These are phyloP conservation scores for Saccopteryx leptura DNA, from an alignment of 2,113 vertebrate species.

Conservation along the genomic window DNA sequence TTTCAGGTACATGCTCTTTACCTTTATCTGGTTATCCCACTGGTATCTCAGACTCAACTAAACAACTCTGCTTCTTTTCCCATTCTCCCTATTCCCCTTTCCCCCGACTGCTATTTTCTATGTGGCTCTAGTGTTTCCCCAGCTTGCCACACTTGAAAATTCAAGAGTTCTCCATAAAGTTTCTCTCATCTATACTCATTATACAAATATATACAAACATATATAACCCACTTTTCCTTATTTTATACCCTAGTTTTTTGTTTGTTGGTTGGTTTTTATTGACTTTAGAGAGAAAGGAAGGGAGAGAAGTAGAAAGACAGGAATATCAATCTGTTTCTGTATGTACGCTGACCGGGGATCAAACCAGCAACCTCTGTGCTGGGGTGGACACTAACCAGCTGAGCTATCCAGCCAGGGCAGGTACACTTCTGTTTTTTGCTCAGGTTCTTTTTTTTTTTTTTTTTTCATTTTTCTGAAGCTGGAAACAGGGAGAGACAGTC, in stretches of 20 bases:
- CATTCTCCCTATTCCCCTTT: background rate
- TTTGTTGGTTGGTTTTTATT: no score
- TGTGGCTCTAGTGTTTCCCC: background rate
- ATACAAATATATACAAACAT: background rate
- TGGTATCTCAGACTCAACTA: slow-evolving; percentile 1
- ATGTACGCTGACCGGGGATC: no score
- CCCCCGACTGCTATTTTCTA: background rate
- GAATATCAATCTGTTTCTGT: no score
- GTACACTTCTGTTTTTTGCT: no score
- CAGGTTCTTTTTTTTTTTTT: background rate
- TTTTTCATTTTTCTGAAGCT: no score
- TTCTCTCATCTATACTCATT: background rate
- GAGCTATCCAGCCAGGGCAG: no score
- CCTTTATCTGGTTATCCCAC: background rate
- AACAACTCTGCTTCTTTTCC: background rate
- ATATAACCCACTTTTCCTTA: background rate
- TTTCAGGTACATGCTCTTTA: background rate
- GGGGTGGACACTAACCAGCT: no score
- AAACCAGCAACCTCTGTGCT: no score
- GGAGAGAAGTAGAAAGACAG: no score
- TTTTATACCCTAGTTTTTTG: background rate
- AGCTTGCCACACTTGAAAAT: background rate
- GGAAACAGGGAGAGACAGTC: no score
- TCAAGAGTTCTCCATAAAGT: background rate
- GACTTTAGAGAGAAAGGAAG: no score